Evolutionary conservation across 2,888 invertebrate species (phyloP).

Genomic region (Caenorhabditis imperialis): DNA sequence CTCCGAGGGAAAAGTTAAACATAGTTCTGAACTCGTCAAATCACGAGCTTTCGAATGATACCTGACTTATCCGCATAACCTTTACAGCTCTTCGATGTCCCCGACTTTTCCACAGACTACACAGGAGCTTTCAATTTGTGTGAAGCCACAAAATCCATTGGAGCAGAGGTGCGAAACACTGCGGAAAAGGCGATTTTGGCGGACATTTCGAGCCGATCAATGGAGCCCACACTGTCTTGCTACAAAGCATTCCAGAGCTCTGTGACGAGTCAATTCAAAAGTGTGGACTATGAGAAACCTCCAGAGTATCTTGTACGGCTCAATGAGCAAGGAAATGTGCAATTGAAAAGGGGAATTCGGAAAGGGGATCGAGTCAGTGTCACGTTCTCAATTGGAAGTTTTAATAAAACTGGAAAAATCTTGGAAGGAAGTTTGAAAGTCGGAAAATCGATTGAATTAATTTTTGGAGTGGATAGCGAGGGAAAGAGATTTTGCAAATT

Average conservation of each 20-base stretch:
- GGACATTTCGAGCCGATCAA: conserved; percentile 10
- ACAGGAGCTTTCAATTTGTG: neutral
- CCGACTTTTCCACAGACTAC: neutral
- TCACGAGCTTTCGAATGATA: neutral
- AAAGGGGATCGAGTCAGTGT: conserved; percentile 4
- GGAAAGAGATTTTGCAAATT: too few species aligned
- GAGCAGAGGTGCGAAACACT: neutral
- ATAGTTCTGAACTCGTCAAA: too few species aligned
- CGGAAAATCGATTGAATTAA: too few species aligned
- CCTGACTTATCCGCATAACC: too few species aligned
- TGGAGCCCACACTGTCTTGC: conserved; percentile 1
- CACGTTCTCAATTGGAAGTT: conserved; percentile 16
- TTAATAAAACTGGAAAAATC: neutral
- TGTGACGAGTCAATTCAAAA: conserved; percentile 8
- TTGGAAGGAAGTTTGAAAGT: too few species aligned
- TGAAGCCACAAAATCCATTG: neutral
- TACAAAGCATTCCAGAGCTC: conserved; percentile 11
- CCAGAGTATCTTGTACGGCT: conserved; percentile 30
- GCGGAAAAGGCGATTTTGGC: conserved; percentile 11
- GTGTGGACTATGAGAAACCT: conserved; percentile 14
- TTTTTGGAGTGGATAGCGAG: too few species aligned
- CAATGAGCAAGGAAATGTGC: conserved; percentile 34
- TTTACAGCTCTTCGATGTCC: conserved; percentile 9
- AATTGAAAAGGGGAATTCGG: conserved; percentile 21
- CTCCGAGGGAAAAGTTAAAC: too few species aligned